Base-by-base conservation (phyloP, 2,113 vertebrate genomes). In the Eubucco bourcierii region DNA sequence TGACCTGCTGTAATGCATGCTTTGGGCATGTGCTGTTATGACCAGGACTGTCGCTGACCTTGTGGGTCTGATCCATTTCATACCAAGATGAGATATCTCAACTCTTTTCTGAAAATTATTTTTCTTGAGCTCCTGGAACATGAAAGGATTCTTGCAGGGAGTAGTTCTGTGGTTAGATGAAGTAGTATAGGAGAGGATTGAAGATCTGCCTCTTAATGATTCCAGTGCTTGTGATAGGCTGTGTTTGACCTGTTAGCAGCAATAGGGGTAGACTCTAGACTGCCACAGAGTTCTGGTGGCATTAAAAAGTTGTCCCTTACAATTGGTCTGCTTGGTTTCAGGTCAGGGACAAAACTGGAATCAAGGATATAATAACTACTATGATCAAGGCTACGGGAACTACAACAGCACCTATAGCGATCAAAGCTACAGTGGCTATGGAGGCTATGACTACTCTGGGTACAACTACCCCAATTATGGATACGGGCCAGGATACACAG, bases 381-480 rank as follows among this genome's bases (percentile, higher is more conserved):
- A 98, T 10, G 98, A 98, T 97, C 98, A 99, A 98, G 98, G 98
- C 94, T 99, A 99, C 50, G 98, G 98, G 80, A 98, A 98, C 97
- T 99, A 99, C 93, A 98, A 98, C 82, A 98, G 98, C 7, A 96
- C 98, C 93, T 99, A 99, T 56, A 98, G 97, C 55, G 98, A 98
- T 97, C 98, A 98, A 87, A 98, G 97, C 94, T 99, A 99, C 97
- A 98, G 98, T 95, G 98, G 98, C 96, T 99, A 99, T 84, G 97
- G 98, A 91, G 98, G 98, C 87, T 99, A 99, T 63, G 98, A 99
- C 96, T 99, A 99, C 96, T 98, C 98, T 64, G 98, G 98, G 64
- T 99, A 99, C 97, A 99, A 98, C 96, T 99, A 99, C 95, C 98
- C 97, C 81, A 98, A 96, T 97, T 99, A 99, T 15, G 98, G 98